A percentile compares a stretch with the other conserved stretches of the same genome.
Conservation (phyloP, 2,888 invertebrate species). For the Alloscopus bannaensis region DNA sequence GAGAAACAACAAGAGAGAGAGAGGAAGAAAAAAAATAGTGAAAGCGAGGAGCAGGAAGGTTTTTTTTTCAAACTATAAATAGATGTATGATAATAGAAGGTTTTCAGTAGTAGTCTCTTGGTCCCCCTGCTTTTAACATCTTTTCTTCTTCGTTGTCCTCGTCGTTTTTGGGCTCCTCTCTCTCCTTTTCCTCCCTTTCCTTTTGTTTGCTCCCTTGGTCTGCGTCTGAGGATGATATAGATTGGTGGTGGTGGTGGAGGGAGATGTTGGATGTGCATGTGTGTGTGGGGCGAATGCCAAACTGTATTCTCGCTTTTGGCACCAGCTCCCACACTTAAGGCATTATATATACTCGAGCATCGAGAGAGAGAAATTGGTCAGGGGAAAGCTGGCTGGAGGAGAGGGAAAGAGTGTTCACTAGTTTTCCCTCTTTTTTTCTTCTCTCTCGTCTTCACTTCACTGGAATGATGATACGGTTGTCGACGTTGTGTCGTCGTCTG, state of each 20-base stretch:
- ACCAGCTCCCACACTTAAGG: conserved; percentile 34
- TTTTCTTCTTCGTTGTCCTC: neutral
- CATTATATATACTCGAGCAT: neutral
- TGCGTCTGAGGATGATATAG: neutral
- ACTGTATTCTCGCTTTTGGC: conserved; percentile 45
- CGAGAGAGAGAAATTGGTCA: conserved; percentile 17
- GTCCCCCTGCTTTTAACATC: conserved; percentile 22
- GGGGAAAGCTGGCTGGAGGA: neutral
- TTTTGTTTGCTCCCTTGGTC: neutral
- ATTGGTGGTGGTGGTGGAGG: conserved; percentile 19
- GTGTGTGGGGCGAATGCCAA: conserved; percentile 50
- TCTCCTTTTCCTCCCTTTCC: neutral
- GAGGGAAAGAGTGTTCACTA: conserved; percentile 9
- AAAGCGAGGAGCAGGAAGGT: neutral
- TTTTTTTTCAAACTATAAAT: conserved; percentile 31
- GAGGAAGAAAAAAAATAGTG: conserved; percentile 6
- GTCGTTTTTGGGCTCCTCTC: neutral
- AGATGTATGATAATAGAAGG: neutral
- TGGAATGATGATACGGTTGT: neutral
- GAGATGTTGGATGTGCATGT: neutral
- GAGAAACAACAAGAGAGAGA: conserved; percentile 2
- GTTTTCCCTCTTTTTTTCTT: conserved; percentile 19
- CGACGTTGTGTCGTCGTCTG: conserved; percentile 12
- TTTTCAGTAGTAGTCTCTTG: conserved; percentile 8
- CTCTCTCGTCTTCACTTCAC: too few relatives aligned